phyloP scores from a whole-genome alignment of 2,797 vertebrate species.

The Notolabrus celidotus region DNA sequence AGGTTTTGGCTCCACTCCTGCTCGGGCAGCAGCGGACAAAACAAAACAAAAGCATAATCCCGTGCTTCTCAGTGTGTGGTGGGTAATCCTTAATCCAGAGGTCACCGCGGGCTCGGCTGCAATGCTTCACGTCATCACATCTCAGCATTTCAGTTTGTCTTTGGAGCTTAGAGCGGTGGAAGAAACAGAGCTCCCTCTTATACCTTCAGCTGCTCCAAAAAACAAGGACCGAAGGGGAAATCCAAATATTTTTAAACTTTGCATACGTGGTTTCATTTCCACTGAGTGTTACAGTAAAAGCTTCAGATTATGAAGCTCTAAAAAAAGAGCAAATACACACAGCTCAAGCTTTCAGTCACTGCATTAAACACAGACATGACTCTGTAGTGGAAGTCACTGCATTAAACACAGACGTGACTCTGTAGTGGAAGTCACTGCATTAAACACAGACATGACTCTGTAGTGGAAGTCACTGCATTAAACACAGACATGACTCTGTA shows the following conservation, averaged over 20 bases:
- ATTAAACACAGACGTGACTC: too few species aligned
- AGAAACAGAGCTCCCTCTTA: background rate
- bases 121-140: conserved; percentile 24
- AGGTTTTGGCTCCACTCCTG: conserved; percentile 15
- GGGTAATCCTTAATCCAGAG: conserved; percentile 71
- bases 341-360: too few species aligned
- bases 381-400: too few species aligned
- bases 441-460: too few species aligned
- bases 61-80: conserved; percentile 24
- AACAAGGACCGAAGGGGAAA: background rate
- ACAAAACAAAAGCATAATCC: conserved; percentile 58
- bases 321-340: too few species aligned
- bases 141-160: conserved; percentile 21
- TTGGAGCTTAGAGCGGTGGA: conserved; percentile 19
- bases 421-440: too few species aligned
- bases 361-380: too few species aligned
- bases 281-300: too few species aligned
- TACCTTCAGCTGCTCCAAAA: background rate
- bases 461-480: too few species aligned
- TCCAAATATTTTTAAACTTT: background rate
- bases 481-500: too few species aligned
- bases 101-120: conserved; percentile 18
- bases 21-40: conserved; percentile 4
- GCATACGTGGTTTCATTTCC: background rate
- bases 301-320: too few species aligned